Base-by-base conservation (phyloP, 2,797 vertebrate species). In the Heteromormyrus szaboi region DNA sequence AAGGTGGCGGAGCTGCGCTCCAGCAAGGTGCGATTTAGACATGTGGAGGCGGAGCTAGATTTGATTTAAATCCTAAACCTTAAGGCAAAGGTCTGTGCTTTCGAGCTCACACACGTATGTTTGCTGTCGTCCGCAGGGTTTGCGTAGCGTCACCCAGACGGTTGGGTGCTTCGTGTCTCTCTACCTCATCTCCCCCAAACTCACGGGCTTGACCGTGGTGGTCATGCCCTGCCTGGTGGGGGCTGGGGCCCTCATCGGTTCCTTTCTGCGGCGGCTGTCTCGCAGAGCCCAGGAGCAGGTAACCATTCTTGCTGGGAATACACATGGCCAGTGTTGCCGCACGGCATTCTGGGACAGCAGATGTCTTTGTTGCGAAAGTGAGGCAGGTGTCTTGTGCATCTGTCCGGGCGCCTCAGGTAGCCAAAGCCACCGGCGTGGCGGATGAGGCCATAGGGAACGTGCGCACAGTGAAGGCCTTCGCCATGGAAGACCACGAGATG, bases 241-340 rank as follows among this genome's bases (percentile, higher is more conserved):
- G 0, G 92, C 93, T 0, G 98, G 98, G 0, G 96, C 97, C 83
- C 86, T 98, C 54, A 93, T 99, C 0, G 98, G 98, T 50, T 96
- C 98, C 1, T 93, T 96, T 56, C 97, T 99, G 76, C 97, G 98
- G 19, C 94, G 93, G 91, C 92, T 99, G 2, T 99, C 98, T 5
- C 96, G 98, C 85, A 93, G 92, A 90, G 97, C 98, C 25, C 98
- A 99, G 93, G 98, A 99, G 46, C 98, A 99, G 97, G 98, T 99
- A 72, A 89, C 2, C 0, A 0, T 44, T 29, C 2, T 11, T 51
- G 85, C 44, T 83, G 44, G 41, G 81, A 1, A 2, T 50, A 50
- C 2, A 2, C 44, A 1, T 68, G 62, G 11, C 25, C 22, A 1
- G 25, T 29, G 62, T 14, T 68, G 11, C 62, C 29, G 11, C 44